Percentiles rank a stretch among this genome's conserved stretches.
phyloP scores from a whole-genome alignment of 2,888 invertebrate genomes.

The Lamproptera curius region DNA sequence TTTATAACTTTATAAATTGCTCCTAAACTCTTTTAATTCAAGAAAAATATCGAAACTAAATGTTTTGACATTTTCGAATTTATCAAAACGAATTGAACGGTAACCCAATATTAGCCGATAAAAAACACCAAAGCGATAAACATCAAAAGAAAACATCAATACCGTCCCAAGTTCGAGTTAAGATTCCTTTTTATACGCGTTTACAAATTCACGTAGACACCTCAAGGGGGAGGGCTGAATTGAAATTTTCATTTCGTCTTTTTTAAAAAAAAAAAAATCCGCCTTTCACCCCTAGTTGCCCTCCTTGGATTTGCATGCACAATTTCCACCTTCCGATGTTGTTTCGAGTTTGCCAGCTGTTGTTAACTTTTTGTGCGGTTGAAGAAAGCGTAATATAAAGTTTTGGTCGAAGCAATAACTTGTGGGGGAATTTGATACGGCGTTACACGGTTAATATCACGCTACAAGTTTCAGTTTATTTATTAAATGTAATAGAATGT shows the following conservation, averaged over 20 bases:
- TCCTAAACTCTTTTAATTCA: no score
- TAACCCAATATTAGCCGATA: no score
- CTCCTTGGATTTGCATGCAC: conserved; percentile 57
- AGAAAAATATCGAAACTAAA: no score
- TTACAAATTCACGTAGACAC: conserved; percentile 37
- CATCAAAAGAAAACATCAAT: no score
- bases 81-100: no score
- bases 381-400: conserved; percentile 11
- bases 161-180: background rate
- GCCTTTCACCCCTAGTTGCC: conserved; percentile 36
- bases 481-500: no score
- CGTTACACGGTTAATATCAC: no score
- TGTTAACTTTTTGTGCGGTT: conserved; percentile 18
- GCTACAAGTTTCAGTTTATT: no score
- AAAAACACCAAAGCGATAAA: no score
- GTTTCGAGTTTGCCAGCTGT: conserved; percentile 20
- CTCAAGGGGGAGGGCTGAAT: conserved; percentile 68
- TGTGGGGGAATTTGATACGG: background rate
- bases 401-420: conserved; percentile 8
- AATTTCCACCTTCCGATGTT: conserved; percentile 40
- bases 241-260: conserved; percentile 71
- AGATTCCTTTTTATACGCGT: conserved; percentile 5
- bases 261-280: conserved; percentile 54
- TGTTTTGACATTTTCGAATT: no score
- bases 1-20: no score